Percentiles rank a stretch among this genome's conserved stretches.
Conservation (phyloP, 2,113 vertebrate genomes). For the Oryzias melastigma region DNA sequence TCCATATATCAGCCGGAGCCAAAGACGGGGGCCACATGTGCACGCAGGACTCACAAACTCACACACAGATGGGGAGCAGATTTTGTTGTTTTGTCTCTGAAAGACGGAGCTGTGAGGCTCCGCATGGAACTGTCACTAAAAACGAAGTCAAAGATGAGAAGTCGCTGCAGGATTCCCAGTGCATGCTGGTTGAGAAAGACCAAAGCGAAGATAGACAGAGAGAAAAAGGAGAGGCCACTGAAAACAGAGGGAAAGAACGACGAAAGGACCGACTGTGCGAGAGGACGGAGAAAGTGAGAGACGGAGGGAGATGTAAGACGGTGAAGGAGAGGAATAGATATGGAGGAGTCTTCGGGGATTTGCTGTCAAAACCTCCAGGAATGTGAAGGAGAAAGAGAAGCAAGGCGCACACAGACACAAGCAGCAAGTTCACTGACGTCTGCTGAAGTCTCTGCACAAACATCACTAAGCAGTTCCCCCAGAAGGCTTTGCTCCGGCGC, state of each 20-base stretch:
- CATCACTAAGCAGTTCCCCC: slow-evolving; percentile 40
- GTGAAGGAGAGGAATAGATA: slow-evolving; percentile 15
- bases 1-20: slow-evolving; percentile 25
- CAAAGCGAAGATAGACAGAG: slow-evolving; percentile 31
- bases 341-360: slow-evolving; percentile 72
- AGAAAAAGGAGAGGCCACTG: slow-evolving; percentile 5
- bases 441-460: slow-evolving; percentile 58
- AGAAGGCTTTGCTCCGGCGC: slow-evolving; percentile 39
- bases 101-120: slow-evolving; percentile 46
- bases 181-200: slow-evolving; percentile 61
- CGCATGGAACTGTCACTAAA: slow-evolving; percentile 62
- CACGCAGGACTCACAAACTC: slow-evolving; percentile 5
- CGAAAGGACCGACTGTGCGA: too few species aligned
- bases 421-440: slow-evolving; percentile 48
- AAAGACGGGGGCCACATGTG: slow-evolving; percentile 30
- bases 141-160: slow-evolving; percentile 50
- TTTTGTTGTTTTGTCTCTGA: slow-evolving; percentile 56
- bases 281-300: slow-evolving; percentile 14
- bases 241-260: too few species aligned
- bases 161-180: slow-evolving; percentile 39
- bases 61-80: slow-evolving; percentile 40
- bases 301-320: slow-evolving; percentile 11
- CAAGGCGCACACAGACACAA: slow-evolving; percentile 38
- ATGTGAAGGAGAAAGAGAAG: slow-evolving; percentile 76
- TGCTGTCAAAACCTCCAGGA: slow-evolving; percentile 81